Base-by-base conservation (phyloP, 2,888 invertebrate species). In the Trichopria drosophilae region DNA sequence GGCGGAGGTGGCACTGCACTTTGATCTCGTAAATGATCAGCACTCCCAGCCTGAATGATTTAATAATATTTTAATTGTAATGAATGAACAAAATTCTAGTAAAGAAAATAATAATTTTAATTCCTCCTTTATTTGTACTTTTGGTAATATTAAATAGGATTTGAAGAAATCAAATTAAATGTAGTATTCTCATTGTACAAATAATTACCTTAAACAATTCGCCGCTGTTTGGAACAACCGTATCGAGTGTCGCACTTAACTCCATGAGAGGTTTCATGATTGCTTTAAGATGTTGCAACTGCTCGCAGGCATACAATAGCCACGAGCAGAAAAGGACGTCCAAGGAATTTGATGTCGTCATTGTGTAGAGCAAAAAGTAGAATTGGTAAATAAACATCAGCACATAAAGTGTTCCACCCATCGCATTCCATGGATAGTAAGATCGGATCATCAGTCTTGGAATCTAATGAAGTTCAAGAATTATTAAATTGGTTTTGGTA, bases 201-300 rank as follows among this genome's bases (percentile, higher is more conserved):
- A 40, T 15, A 52, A 16, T 22, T 39, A 72, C 73, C 65, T 75
- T 75, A 60, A 79, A 79, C 15, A 79, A 63, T 45, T 78, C 77
- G 9, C 77, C 63, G 65, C 81, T 72, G 75, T 82, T 66, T 59
- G 66, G 82, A 58, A 81, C 81, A 61, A 88, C 88, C 0, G 90
- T 89, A 64, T 90, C 90, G 63, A 90, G 69, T 0, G 89, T 85
- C 0, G 90, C 90, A 18, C 90, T 90, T 3, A 91, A 79, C 67
- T 91, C 90, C 88, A 92, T 91, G 42, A 92, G 76, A 0, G 90
- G 90, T 59, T 89, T 89, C 87, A 92, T 86, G 55, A 91, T 91
- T 36, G 88, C 86, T 69, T 91, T 92, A 28, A 91, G 77, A 72
- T 92, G 91, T 68, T 88, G 87, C 49, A 92, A 77, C 70, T 92